These are phyloP conservation scores for Alloplasta piceator DNA, from an alignment of 2,888 invertebrate species.

Conservation along the genomic window DNA sequence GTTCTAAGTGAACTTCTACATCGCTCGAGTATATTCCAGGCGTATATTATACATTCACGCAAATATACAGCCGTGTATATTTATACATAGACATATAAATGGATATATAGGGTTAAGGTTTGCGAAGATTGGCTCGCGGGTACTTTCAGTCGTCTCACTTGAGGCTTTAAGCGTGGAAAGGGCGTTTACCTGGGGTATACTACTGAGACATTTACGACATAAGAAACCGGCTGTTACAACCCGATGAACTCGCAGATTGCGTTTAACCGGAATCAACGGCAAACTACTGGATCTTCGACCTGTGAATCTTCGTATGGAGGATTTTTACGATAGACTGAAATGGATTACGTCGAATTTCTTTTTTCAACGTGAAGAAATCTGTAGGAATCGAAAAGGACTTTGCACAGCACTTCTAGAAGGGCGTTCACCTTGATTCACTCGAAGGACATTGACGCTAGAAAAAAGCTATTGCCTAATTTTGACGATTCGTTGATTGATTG, in stretches of 20 bases:
- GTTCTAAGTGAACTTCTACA: conserved; percentile 9
- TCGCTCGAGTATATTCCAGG: conserved; percentile 5
- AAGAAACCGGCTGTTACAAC: conserved; percentile 25
- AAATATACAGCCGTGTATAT: background rate
- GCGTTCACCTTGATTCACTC: conserved; percentile 38
- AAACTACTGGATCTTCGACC: conserved; percentile 4
- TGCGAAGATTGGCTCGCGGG: conserved; percentile 47
- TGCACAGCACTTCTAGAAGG: conserved; percentile 12
- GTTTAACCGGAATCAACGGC: background rate
- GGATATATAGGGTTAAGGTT: conserved; percentile 8
- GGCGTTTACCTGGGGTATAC: conserved; percentile 66
- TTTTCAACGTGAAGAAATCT: background rate
- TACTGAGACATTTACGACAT: conserved; percentile 53
- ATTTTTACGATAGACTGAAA: background rate
- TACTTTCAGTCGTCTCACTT: conserved; percentile 47
- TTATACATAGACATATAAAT: conserved; percentile 21
- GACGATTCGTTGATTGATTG: background rate
- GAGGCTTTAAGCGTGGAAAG: conserved; percentile 55
- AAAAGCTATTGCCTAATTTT: background rate
- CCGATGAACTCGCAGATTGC: background rate
- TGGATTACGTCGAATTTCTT: background rate
- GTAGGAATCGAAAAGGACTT: background rate
- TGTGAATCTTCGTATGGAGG: background rate
- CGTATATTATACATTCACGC: conserved; percentile 11
- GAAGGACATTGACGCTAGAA: background rate